phyloP scores from a whole-genome alignment of 2,797 vertebrate species.

The Crocidura indochinensis region DNA sequence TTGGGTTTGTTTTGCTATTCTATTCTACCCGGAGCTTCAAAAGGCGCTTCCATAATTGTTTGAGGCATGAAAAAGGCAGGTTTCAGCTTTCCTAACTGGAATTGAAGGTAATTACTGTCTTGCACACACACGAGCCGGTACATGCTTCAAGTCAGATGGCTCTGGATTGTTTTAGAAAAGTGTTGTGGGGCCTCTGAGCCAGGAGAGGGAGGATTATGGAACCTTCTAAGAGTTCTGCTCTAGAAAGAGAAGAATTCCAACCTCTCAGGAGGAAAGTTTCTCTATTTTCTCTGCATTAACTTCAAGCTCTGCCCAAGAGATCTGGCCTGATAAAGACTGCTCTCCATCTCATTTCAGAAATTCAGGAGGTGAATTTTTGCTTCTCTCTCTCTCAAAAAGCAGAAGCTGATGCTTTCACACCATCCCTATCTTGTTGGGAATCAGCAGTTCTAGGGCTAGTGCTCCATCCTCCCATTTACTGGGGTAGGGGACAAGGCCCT shows the following conservation, averaged over 20 bases:
- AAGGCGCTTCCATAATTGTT: conserved; percentile 82
- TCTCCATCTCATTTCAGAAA: conserved; percentile 30
- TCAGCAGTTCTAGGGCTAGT: not conserved
- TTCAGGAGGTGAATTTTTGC: not conserved
- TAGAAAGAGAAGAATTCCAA: conserved; percentile 45
- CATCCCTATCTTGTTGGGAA: conserved; percentile 31
- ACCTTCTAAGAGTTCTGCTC: conserved; percentile 37
- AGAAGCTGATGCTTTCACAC: not conserved
- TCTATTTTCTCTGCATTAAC: conserved; percentile 6
- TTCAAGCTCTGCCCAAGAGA: not conserved
- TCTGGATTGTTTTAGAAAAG: conserved; percentile 67
- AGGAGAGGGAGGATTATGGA: conserved; percentile 62
- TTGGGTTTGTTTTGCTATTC: conserved; percentile 87
- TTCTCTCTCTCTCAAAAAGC: conserved; percentile 54
- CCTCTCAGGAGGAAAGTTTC: not conserved
- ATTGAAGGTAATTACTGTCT: conserved; percentile 85
- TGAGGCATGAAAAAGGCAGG: conserved; percentile 83
- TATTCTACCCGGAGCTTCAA: conserved; percentile 86
- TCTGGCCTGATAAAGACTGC: conserved; percentile 19
- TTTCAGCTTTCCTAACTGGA: conserved; percentile 86
- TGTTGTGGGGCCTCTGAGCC: conserved; percentile 62
- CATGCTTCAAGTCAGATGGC: conserved; percentile 84
- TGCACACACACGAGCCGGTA: conserved; percentile 75
- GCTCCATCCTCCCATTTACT: conserved; percentile 1
- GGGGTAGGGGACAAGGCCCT: not conserved